Percentiles rank a stretch among this genome's conserved stretches.
These are phyloP conservation scores for Acrobasis repandana DNA, from an alignment of 2,888 invertebrate species.

Conservation along the genomic window DNA sequence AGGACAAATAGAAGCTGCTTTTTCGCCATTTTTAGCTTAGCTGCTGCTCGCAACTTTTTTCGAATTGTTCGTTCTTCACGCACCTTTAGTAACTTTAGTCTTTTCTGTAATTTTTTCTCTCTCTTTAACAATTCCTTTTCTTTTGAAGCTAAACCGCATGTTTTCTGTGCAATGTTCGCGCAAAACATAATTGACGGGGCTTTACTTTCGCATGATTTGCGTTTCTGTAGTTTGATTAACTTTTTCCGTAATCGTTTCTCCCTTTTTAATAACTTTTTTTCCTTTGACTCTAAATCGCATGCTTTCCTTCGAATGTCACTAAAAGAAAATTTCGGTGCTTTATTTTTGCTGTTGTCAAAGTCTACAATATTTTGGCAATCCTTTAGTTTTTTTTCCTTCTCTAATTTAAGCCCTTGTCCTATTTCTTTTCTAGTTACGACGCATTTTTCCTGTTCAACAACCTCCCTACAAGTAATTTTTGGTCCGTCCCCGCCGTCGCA, in stretches of 20 bases:
- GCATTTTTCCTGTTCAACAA: background rate
- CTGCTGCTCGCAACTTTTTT: slow-evolving; percentile 40
- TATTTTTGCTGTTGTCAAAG: background rate
- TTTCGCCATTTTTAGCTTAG: slow-evolving; percentile 42
- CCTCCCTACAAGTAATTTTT: background rate
- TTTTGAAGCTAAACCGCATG: slow-evolving; percentile 28
- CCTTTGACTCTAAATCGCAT: background rate
- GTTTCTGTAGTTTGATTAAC: background rate
- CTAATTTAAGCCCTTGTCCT: background rate
- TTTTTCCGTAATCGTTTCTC: slow-evolving; percentile 1
- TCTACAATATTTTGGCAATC: background rate
- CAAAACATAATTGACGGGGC: background rate
- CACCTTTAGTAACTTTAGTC: slow-evolving; percentile 33
- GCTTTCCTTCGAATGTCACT: background rate
- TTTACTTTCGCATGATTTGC: background rate
- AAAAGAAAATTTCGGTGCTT: background rate
- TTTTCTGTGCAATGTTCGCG: background rate
- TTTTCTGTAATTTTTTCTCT: slow-evolving; percentile 37
- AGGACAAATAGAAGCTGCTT: slow-evolving; percentile 38
- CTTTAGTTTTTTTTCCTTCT: background rate
- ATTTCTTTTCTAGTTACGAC: background rate
- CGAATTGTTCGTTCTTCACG: slow-evolving; percentile 32
- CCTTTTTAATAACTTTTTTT: background rate
- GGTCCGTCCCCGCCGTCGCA: background rate
- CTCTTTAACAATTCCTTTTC: slow-evolving; percentile 40